Conservation (phyloP, 2,113 vertebrate species). For the Equus przewalskii region DNA sequence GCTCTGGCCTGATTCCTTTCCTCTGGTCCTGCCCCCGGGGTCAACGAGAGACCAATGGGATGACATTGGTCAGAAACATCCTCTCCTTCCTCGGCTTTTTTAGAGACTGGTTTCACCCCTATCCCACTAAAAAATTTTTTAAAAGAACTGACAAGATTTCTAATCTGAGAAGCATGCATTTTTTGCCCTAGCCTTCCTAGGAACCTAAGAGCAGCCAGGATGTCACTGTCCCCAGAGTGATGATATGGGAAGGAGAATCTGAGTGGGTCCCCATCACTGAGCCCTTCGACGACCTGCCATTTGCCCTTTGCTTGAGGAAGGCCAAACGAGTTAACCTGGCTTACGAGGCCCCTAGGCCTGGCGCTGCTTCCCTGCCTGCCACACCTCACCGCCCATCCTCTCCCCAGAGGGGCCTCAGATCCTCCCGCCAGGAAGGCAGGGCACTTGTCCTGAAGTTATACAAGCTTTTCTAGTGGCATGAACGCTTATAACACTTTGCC, state of each 20-base stretch:
- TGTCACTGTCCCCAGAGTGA: neutral
- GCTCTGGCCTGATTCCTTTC: neutral
- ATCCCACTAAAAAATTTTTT: neutral
- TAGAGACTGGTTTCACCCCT: neutral
- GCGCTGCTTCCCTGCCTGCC: neutral
- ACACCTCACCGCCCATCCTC: neutral
- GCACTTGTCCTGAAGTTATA: neutral
- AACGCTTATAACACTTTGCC: neutral
- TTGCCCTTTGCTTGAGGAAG: neutral
- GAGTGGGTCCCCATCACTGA: neutral
- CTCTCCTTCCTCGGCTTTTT: neutral
- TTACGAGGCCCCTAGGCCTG: neutral
- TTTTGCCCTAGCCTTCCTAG: neutral
- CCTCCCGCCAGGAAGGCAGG: neutral
- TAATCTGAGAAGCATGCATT: neutral
- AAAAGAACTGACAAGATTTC: neutral
- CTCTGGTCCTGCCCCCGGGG: neutral
- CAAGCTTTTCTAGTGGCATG: neutral
- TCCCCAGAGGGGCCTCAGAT: neutral
- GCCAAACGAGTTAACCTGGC: neutral
- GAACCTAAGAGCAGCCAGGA: neutral
- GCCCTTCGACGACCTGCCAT: neutral
- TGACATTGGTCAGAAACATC: neutral
- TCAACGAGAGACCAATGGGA: neutral
- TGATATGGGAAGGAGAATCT: neutral